Evolutionary conservation across 2,113 vertebrate species (phyloP).

Genomic region (Myrmecobius fasciatus): DNA sequence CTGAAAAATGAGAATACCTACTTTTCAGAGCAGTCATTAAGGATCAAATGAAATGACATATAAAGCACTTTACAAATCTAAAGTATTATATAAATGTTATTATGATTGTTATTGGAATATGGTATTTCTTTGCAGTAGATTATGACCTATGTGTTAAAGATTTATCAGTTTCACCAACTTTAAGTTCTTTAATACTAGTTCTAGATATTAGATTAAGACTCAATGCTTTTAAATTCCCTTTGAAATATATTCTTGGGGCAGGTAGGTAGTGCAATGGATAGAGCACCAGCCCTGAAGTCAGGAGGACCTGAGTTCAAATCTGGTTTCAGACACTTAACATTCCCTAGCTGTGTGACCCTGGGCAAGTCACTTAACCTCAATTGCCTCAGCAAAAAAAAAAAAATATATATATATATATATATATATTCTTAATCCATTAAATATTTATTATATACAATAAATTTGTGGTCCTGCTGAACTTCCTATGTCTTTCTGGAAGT

Average conservation of each 20-base stretch:
- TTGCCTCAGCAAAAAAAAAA: no score
- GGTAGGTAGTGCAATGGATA: no score
- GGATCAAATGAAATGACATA: not conserved
- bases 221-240: not conserved
- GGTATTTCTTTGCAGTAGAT: not conserved
- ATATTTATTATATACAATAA: not conserved
- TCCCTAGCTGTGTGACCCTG: no score
- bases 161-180: not conserved
- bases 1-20: not conserved
- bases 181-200: not conserved
- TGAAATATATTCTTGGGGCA: not conserved
- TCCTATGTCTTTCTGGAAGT: not conserved
- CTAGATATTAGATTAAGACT: not conserved
- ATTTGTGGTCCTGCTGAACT: not conserved
- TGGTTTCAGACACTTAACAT: no score
- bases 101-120: not conserved
- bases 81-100: not conserved
- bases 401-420: no score
- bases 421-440: not conserved
- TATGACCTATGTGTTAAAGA: not conserved
- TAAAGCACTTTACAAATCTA: not conserved
- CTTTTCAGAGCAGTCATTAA: not conserved
- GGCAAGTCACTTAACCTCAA: no score
- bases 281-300: no score
- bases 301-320: no score